Conservation (phyloP, 2,888 invertebrate species). For the Sesia bembeciformis region DNA sequence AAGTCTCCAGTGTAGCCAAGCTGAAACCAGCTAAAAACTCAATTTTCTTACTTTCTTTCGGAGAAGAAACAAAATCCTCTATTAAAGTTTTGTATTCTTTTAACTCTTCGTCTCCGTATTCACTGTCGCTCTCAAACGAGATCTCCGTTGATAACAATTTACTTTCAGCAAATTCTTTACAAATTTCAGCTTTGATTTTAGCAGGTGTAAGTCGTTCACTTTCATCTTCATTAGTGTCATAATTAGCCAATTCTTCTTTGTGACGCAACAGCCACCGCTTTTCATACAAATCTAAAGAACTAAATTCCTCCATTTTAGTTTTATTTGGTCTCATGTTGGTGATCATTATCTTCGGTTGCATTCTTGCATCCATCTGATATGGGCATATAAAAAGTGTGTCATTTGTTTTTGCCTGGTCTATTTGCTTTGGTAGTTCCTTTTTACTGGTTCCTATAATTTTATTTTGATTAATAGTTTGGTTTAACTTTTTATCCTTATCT, state of each 20-base stretch:
- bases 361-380: slow-evolving; percentile 51
- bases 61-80: slow-evolving; percentile 47
- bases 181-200: slow-evolving; percentile 52
- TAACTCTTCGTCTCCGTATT: slow-evolving; percentile 67
- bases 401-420: slow-evolving; percentile 33
- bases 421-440: slow-evolving; percentile 32
- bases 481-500: slow-evolving; percentile 39
- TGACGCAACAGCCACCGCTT: slow-evolving; percentile 62
- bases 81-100: slow-evolving; percentile 67
- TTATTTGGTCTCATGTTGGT: slow-evolving; percentile 45
- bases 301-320: slow-evolving; percentile 43
- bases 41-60: slow-evolving; percentile 64
- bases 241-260: slow-evolving; percentile 45
- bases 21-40: slow-evolving; percentile 77
- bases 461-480: slow-evolving; percentile 27
- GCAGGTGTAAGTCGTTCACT: slow-evolving; percentile 47
- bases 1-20: slow-evolving; percentile 74
- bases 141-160: slow-evolving; percentile 42
- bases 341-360: slow-evolving; percentile 54
- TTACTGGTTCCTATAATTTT: slow-evolving; percentile 31
- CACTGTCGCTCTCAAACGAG: slow-evolving; percentile 56
- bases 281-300: slow-evolving; percentile 71
- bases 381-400: slow-evolving; percentile 55
- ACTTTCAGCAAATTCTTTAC: slow-evolving; percentile 44
- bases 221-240: slow-evolving; percentile 24